Conservation (phyloP, 2,797 vertebrate genomes). For the Mus spretus region DNA sequence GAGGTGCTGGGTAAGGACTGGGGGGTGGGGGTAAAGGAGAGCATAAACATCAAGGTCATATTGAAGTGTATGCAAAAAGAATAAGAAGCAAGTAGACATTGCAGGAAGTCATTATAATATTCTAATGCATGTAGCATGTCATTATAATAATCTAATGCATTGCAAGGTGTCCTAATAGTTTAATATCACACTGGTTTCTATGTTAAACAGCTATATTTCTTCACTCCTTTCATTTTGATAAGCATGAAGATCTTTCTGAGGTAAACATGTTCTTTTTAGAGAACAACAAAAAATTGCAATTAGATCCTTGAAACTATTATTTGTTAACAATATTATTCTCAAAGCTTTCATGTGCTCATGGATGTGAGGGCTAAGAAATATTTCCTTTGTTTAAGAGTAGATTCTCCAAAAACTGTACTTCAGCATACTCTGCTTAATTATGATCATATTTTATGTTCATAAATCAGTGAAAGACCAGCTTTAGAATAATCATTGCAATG, state of each 20-base stretch:
- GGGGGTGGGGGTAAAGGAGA: background rate
- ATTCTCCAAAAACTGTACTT: background rate
- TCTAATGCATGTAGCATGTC: background rate
- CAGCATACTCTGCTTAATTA: background rate
- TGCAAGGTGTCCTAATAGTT: slow-evolving; percentile 50
- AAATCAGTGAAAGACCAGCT: slow-evolving; percentile 46
- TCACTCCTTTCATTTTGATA: slow-evolving; percentile 7
- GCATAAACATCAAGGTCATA: background rate
- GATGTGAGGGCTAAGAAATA: accelerated
- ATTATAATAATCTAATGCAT: background rate
- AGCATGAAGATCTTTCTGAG: slow-evolving; percentile 1
- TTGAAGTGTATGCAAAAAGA: background rate
- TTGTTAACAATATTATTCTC: background rate
- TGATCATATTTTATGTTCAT: background rate
- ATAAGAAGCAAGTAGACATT: background rate
- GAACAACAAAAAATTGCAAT: background rate
- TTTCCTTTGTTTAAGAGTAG: background rate
- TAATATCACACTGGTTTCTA: slow-evolving; percentile 42
- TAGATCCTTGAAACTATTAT: background rate
- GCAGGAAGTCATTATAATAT: background rate
- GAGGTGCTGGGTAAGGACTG: background rate
- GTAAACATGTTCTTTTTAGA: background rate
- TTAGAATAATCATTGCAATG: background rate
- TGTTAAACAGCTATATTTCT: background rate
- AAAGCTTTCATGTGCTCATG: background rate